Conservation (phyloP, 2,888 invertebrate genomes). For the Dynastes grantii region DNA sequence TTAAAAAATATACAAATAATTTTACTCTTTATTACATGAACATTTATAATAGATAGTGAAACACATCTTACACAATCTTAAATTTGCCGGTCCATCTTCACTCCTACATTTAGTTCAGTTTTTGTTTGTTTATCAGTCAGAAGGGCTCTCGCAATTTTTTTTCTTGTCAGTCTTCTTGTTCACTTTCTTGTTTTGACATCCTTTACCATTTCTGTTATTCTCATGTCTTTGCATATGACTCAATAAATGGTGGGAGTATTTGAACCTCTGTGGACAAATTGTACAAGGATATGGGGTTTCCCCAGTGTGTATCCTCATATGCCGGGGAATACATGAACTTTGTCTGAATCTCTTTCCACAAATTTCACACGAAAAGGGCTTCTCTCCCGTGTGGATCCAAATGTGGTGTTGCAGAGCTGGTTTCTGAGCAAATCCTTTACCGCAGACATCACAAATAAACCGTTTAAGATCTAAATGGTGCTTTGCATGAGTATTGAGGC, state of each 20-base stretch:
- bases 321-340: slow-evolving; percentile 62
- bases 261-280: slow-evolving; percentile 46
- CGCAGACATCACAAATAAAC: slow-evolving; percentile 10
- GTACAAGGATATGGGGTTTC: slow-evolving; percentile 60
- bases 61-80: no score
- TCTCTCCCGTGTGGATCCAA: slow-evolving; percentile 63
- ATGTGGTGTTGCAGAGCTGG: slow-evolving; percentile 47
- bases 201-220: background rate
- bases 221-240: background rate
- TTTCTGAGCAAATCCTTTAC: slow-evolving; percentile 19
- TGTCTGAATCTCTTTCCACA: slow-evolving; percentile 64
- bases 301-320: slow-evolving; percentile 64
- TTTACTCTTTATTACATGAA: no score
- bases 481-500: background rate
- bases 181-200: no score
- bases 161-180: no score
- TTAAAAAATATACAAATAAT: no score
- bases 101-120: no score
- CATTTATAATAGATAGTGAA: no score
- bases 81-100: no score
- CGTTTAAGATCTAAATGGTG: background rate
- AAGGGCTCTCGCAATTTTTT: no score
- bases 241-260: background rate
- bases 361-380: slow-evolving; percentile 61
- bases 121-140: no score